A percentile compares a stretch with the other conserved stretches of the same genome.
These are phyloP conservation scores for Micrasema minimum DNA, from an alignment of 1,140 invertebrate species.

Conservation along the genomic window DNA sequence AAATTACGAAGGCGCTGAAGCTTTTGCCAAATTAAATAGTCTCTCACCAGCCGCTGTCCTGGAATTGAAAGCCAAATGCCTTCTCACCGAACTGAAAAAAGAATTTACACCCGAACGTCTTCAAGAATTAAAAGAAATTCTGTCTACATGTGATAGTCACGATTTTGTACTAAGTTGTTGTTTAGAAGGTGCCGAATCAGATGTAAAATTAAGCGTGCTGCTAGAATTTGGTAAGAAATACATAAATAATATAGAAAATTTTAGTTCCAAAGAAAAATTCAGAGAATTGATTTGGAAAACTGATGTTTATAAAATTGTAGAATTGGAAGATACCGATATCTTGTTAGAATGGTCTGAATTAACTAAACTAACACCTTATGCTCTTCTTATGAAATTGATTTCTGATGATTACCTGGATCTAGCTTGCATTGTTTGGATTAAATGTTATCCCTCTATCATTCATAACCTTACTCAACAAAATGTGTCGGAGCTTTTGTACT, in stretches of 20 bases:
- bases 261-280: constrained; percentile 33
- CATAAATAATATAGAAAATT: constrained; percentile 27
- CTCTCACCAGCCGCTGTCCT: constrained; percentile 46
- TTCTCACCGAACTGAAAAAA: constrained; percentile 45
- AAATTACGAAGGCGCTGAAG: constrained; percentile 51
- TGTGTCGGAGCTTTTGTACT: constrained; percentile 40
- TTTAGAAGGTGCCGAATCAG: constrained; percentile 42
- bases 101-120: constrained; percentile 31
- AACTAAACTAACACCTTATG: constrained; percentile 33
- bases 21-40: constrained; percentile 45
- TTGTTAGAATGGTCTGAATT: constrained; percentile 42
- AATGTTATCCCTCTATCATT: constrained; percentile 43
- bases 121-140: constrained; percentile 45
- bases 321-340: constrained; percentile 32
- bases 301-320: constrained; percentile 42
- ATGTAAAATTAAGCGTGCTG: constrained; percentile 40
- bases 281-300: constrained; percentile 47
- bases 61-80: constrained; percentile 50
- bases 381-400: constrained; percentile 45
- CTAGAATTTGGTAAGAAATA: constrained; percentile 46
- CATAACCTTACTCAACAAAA: constrained; percentile 32
- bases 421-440: constrained; percentile 47
- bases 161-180: constrained; percentile 47
- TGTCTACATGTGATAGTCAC: constrained; percentile 40
- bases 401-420: constrained; percentile 44